Base-by-base conservation (phyloP, 2,888 invertebrate genomes). In the Sceliomorpha sp. region DNA sequence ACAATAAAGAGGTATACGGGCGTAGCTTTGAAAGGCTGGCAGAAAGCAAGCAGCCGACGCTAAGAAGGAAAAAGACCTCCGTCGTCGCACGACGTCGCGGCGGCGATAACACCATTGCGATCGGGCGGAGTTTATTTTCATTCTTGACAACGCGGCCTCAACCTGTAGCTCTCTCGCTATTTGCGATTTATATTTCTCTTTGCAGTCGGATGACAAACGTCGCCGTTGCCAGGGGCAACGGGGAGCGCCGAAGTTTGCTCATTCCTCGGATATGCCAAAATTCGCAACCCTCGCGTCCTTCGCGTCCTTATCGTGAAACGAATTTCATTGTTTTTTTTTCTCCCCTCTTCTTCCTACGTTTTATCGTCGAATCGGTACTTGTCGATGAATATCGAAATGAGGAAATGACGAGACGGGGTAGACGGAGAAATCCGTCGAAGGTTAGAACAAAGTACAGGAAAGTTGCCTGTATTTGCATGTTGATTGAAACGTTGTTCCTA, bases 181-280 rank as follows among this genome's bases (percentile, higher is more conserved):
- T 63, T 67, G 63, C 50, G 58, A 71, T 58, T 67, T 63, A 58
- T 53, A 51, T 62, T 58, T 62, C 53, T 71, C 58, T 71, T 67
- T 71, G 44, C 67, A 58, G 48, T 67, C 53, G 55, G 50, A 59
- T 63, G 63, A 67, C 70, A 59, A 63, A 67, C 62, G 58, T 45
- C 34, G n/a, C 9, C 44, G 45, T 67, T 17, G 37, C 31, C 60
- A 59, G 58, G 62, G 42, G 2, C 44, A 50, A 62, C 48, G 42
- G 17, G 6, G 44, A 26, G 50, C 48, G 45, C 48, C 53, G 58
- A 63, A 71, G 58, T 64, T 59, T 63, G 63, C 50, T 64, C 53
- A 45, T 29, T 47, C 20, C 40, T 40, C n/a, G 17, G n/a, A 51
- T 36, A 14, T 34, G 27, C 6, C 14, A 24, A 34, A n/a, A 10